These are phyloP conservation scores for Typhlomys cinereus DNA, from an alignment of 2,113 vertebrate genomes.

Conservation along the genomic window DNA sequence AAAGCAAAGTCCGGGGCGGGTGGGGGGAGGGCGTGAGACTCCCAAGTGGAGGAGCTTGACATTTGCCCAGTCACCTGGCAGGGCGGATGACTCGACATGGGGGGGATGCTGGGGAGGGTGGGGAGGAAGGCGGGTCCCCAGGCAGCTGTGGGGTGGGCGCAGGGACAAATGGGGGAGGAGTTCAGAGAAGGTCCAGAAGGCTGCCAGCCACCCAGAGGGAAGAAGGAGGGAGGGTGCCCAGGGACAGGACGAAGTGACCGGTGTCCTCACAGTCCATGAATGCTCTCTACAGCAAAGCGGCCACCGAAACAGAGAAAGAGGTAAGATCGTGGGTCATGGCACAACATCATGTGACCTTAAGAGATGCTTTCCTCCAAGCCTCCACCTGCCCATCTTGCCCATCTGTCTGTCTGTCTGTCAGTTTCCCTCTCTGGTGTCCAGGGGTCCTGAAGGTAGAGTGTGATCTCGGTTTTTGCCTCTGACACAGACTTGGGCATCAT, in stretches of 20 bases:
- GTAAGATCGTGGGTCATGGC: fast-evolving
- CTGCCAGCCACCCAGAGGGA: background rate
- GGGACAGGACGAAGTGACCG: background rate
- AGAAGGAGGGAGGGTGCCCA: background rate
- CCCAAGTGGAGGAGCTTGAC: constrained; percentile 76
- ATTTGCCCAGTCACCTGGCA: too few species aligned
- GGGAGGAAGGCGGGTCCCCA: background rate
- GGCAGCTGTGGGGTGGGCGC: background rate
- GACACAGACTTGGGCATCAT: background rate
- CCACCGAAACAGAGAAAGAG: too few species aligned
- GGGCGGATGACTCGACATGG: constrained; percentile 68
- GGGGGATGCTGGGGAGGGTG: constrained; percentile 48
- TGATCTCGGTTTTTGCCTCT: background rate
- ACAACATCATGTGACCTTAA: too few species aligned
- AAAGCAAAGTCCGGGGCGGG: constrained; percentile 83
- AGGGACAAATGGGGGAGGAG: background rate
- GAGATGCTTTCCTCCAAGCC: too few species aligned
- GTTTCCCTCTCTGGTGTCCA: background rate
- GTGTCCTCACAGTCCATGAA: too few species aligned
- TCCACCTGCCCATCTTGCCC: background rate
- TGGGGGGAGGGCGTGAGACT: constrained; percentile 78
- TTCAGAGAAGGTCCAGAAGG: background rate
- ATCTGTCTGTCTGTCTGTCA: background rate
- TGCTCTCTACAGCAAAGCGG: background rate
- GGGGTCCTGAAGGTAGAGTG: too few species aligned